Base-by-base conservation (phyloP, 2,113 vertebrate genomes). In the Pitta sordida region DNA sequence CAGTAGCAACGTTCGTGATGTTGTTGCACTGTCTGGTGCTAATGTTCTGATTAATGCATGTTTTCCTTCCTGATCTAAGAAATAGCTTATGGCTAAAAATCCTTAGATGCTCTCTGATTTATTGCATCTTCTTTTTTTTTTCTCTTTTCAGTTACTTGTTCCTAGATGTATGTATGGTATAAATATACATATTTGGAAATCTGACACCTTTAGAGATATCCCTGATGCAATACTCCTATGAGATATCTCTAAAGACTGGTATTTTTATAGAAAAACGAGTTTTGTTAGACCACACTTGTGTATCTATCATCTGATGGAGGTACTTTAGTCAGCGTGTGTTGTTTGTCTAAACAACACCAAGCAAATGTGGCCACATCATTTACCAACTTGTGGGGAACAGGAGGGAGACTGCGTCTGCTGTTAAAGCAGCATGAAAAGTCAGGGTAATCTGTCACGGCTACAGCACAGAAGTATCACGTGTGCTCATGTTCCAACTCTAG, bases 1-100 rank as follows among this genome's bases (percentile, higher is more conserved):
- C 36, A 49, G 62, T n/a, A 68, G 83, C 69, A 78, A 9, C 36
- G 73, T 44, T 90, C 60, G n/a, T 91, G 69, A 75, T 70, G 53
- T 64, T 94, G 68, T 69, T 86, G 49, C 9, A 30, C 23, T 83
- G 65, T 90, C 88, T 92, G 78, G 62, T 91, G 60, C 88, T 95
- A 90, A 92, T 91, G 77, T 84, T 90, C 91, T 96, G 94, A 93
- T 91, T 93, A 95, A 95, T 90, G 71, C 56, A 52, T 11, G 22
- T 88, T 94, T 94, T 94, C 39, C 64, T 86, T 93, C 86, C 83
- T 73, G 58, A 68, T 92, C 93, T 92, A 89, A 90, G 84, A 93
- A 96, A 84, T 41, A 73, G 69, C 69, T 94, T 78, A 82, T 91
- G 83, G 83, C 69, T 93, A 86, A 96, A 95, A 92, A 75, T 68